These are phyloP conservation scores for Dusona sp. DNA, from an alignment of 2,888 invertebrate genomes.

Conservation along the genomic window DNA sequence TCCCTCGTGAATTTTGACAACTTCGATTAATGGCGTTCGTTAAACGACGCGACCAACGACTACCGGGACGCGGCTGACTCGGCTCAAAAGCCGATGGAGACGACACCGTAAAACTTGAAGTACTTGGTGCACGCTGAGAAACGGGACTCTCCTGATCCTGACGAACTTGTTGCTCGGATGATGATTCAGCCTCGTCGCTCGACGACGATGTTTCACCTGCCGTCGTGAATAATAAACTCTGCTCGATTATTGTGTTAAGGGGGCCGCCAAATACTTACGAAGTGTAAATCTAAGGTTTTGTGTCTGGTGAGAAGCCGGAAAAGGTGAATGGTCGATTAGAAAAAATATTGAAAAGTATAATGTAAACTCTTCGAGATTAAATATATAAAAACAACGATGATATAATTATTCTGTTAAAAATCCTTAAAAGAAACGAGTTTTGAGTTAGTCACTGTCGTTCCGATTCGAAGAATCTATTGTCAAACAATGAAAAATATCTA, in stretches of 20 bases:
- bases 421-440: too few species aligned
- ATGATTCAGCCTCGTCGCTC: conserved; percentile 75
- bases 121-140: conserved; percentile 54
- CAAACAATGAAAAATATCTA: too few species aligned
- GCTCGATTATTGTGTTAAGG: background rate
- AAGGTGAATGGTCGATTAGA: too few species aligned
- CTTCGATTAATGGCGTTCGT: background rate
- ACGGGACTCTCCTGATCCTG: background rate
- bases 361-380: too few species aligned
- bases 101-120: conserved; percentile 77
- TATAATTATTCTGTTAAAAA: too few species aligned
- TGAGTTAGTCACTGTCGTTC: too few species aligned
- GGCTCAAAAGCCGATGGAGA: conserved; percentile 82
- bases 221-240: conserved; percentile 2
- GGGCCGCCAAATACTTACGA: background rate
- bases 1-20: background rate
- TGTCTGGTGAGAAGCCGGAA: too few species aligned
- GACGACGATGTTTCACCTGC: conserved; percentile 75
- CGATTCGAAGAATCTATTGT: too few species aligned
- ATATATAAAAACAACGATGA: too few species aligned
- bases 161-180: conserved; percentile 31
- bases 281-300: too few species aligned
- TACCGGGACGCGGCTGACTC: conserved; percentile 71
- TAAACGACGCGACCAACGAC: background rate
- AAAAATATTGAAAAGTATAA: too few species aligned